phyloP scores from a whole-genome alignment of 2,888 invertebrate genomes.

The Choristoneura rosaceana region DNA sequence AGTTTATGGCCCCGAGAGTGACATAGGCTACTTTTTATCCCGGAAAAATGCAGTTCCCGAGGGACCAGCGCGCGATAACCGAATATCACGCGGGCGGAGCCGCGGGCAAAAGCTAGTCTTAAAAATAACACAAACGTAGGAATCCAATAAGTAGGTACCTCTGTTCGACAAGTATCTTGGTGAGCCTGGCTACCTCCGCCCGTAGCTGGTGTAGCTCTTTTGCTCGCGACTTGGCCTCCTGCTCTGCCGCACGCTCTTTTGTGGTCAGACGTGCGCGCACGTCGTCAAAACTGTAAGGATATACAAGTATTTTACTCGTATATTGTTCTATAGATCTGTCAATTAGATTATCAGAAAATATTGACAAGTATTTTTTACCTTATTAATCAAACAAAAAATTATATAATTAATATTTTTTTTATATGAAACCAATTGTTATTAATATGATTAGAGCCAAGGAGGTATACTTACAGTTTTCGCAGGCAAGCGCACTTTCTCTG shows the following conservation, averaged over 20 bases:
- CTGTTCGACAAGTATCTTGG: slow-evolving; percentile 74
- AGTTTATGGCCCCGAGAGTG: too few species aligned
- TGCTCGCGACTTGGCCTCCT: slow-evolving; percentile 66
- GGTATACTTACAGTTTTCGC: slow-evolving; percentile 86
- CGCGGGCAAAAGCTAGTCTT: too few species aligned
- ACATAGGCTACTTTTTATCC: too few species aligned
- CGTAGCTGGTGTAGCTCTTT: slow-evolving; percentile 71
- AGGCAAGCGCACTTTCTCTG: slow-evolving; percentile 86
- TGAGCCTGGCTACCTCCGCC: slow-evolving; percentile 76
- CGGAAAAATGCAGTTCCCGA: too few species aligned
- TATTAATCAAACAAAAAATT: too few species aligned
- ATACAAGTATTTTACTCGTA: not conserved
- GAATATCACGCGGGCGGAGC: too few species aligned
- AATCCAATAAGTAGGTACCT: slow-evolving; percentile 53
- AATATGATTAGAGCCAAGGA: not conserved
- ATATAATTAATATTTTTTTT: too few species aligned
- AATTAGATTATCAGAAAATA: too few species aligned
- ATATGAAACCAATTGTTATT: not conserved
- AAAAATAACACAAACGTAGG: too few species aligned
- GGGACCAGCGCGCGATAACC: too few species aligned
- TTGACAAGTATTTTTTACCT: too few species aligned
- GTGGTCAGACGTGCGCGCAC: slow-evolving; percentile 69
- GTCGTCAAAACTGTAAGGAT: slow-evolving; percentile 74
- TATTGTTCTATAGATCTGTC: too few species aligned
- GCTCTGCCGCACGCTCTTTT: slow-evolving; percentile 66